A percentile compares a stretch with the other conserved stretches of the same genome.
Evolutionary conservation across 2,113 vertebrate species (phyloP).

Genomic region (Neodon shergylaensis): DNA sequence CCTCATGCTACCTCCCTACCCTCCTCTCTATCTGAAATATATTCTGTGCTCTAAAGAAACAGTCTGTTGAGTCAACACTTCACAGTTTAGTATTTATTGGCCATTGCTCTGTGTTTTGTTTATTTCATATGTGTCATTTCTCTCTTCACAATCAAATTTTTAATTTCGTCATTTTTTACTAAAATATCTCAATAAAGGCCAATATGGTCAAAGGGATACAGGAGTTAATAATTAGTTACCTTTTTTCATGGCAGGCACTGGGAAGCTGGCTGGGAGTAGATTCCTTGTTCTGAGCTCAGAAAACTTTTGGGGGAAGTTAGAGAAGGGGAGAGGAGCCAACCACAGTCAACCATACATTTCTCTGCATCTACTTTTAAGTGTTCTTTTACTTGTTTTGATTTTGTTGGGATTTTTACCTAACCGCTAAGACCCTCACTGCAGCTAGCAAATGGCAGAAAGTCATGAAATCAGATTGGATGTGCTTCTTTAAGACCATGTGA

Average conservation of each 20-base stretch:
- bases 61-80: neutral
- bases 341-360: neutral
- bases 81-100: slow-evolving; percentile 16
- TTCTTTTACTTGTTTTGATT: neutral
- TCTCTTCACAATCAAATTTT: slow-evolving; percentile 15
- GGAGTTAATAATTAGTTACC: neutral
- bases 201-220: neutral
- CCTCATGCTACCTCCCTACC: neutral
- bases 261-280: neutral
- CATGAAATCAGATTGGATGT: slow-evolving; percentile 7
- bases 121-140: neutral
- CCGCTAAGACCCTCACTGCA: neutral
- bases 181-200: neutral
- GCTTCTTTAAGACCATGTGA: slow-evolving; percentile 44
- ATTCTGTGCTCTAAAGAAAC: neutral
- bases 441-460: neutral
- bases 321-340: neutral
- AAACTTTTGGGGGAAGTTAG: neutral
- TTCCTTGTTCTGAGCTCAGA: neutral
- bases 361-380: neutral
- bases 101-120: neutral
- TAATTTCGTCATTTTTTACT: slow-evolving; percentile 8
- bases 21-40: slow-evolving; percentile 26
- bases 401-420: slow-evolving; percentile 29
- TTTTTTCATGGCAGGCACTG: neutral